A percentile compares a stretch with the other conserved stretches of the same genome.
phyloP scores from a whole-genome alignment of 2,888 invertebrate species.

The Nyleta sp. region DNA sequence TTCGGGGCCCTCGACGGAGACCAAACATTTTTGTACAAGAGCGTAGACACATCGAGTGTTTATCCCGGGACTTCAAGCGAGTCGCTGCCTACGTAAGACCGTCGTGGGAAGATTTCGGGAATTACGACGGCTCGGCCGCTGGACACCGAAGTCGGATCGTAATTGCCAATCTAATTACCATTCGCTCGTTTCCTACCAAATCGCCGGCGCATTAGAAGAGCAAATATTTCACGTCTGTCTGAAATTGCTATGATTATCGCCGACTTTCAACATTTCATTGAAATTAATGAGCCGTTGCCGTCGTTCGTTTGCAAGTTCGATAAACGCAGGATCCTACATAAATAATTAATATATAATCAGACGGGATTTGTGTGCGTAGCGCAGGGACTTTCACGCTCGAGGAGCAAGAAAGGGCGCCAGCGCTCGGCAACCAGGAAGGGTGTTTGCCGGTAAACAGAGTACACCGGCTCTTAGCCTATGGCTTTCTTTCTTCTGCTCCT shows the following conservation, averaged over 20 bases:
- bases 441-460: slow-evolving; percentile 78
- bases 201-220: slow-evolving; percentile 40
- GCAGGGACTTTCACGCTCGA: slow-evolving; percentile 67
- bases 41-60: slow-evolving; percentile 78
- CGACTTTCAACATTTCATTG: slow-evolving; percentile 71
- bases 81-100: slow-evolving; percentile 40
- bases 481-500: slow-evolving; percentile 67
- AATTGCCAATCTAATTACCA: slow-evolving; percentile 70
- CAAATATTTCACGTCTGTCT: slow-evolving; percentile 23
- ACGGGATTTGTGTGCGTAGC: slow-evolving; percentile 72
- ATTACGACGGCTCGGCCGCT: too few species aligned
- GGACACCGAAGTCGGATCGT: neutral
- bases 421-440: slow-evolving; percentile 74
- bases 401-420: slow-evolving; percentile 74
- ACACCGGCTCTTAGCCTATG: slow-evolving; percentile 74
- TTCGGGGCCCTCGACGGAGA: slow-evolving; percentile 68
- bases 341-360: slow-evolving; percentile 82
- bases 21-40: slow-evolving; percentile 77
- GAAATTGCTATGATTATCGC: slow-evolving; percentile 43
- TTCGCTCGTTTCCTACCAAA: too few species aligned
- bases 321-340: slow-evolving; percentile 74
- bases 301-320: slow-evolving; percentile 42
- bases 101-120: slow-evolving; percentile 58
- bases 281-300: slow-evolving; percentile 74
- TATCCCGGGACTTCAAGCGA: slow-evolving; percentile 70